Evolutionary conservation across 2,888 invertebrate genomes (phyloP).

Genomic region (Drosophila limbata): DNA sequence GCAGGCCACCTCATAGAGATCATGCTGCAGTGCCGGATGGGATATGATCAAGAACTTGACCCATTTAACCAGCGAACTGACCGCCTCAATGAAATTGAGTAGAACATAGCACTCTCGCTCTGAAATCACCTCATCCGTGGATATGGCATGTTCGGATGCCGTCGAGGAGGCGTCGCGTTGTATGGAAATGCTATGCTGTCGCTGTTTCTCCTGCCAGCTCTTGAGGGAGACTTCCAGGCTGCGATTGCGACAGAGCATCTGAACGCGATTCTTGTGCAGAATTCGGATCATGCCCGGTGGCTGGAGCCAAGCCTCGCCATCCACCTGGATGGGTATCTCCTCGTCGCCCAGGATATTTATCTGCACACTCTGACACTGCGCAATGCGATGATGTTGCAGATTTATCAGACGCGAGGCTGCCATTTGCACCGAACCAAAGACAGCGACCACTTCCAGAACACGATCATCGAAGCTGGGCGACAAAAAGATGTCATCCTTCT

Average conservation of each 20-base stretch:
- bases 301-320: slow-evolving; percentile 99
- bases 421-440: slow-evolving; percentile 99
- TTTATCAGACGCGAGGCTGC: slow-evolving; percentile 97
- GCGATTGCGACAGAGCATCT: slow-evolving; percentile 97
- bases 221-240: slow-evolving; percentile 95
- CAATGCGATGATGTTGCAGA: slow-evolving; percentile 98
- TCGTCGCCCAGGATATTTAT: slow-evolving; percentile 97
- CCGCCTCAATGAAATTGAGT: slow-evolving; percentile 92
- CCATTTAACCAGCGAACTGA: slow-evolving; percentile 94
- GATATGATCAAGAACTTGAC: slow-evolving; percentile 89
- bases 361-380: slow-evolving; percentile 97
- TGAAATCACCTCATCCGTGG: slow-evolving; percentile 86
- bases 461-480: slow-evolving; percentile 98
- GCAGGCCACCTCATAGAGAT: slow-evolving; percentile 91
- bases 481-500: slow-evolving; percentile 95
- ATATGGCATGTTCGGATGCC: slow-evolving; percentile 81
- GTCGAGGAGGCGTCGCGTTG: slow-evolving; percentile 86
- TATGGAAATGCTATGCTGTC: slow-evolving; percentile 86
- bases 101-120: slow-evolving; percentile 86
- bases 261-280: slow-evolving; percentile 98
- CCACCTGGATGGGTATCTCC: slow-evolving; percentile 97
- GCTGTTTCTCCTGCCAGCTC: slow-evolving; percentile 94
- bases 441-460: slow-evolving; percentile 98
- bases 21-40: slow-evolving; percentile 89
- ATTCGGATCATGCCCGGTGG: slow-evolving; percentile 98